Conservation (phyloP, 2,797 vertebrate genomes). For the Cossypha niveicapilla region DNA sequence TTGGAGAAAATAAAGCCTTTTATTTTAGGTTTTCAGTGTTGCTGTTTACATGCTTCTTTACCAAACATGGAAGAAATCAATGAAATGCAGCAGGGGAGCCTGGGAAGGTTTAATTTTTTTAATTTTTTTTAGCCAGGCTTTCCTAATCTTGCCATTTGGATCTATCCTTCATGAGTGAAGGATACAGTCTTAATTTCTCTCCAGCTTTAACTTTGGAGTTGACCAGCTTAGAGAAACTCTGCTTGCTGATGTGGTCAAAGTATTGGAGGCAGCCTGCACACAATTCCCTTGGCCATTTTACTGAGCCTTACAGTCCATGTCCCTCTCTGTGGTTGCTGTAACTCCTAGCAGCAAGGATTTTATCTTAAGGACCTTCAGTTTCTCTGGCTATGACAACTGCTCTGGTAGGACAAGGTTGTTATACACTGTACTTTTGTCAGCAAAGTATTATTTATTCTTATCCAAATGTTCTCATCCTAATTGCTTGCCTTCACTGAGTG, state of each 20-base stretch:
- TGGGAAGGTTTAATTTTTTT: neutral
- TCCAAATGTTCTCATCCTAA: neutral
- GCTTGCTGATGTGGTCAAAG: accelerated
- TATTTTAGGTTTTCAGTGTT: neutral
- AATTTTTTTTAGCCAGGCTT: neutral
- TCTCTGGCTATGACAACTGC: neutral
- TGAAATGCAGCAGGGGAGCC: neutral
- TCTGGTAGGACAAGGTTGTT: neutral
- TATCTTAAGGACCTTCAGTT: neutral
- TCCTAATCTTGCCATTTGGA: neutral
- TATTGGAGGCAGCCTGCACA: neutral
- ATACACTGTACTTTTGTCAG: neutral
- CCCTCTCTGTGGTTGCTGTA: neutral
- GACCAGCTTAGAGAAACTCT: neutral
- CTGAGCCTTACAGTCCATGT: accelerated
- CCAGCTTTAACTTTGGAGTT: neutral
- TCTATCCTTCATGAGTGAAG: neutral
- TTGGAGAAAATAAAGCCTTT: constrained; percentile 1
- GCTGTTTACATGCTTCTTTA: neutral
- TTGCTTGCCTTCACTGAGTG: neutral
- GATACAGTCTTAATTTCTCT: neutral
- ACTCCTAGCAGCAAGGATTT: neutral
- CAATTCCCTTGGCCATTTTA: neutral
- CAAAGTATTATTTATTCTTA: neutral
- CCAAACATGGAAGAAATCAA: neutral